Percentiles rank a stretch among this genome's conserved stretches.
These are phyloP conservation scores for Cavia aperea DNA, from an alignment of 2,113 vertebrate species.

Conservation along the genomic window DNA sequence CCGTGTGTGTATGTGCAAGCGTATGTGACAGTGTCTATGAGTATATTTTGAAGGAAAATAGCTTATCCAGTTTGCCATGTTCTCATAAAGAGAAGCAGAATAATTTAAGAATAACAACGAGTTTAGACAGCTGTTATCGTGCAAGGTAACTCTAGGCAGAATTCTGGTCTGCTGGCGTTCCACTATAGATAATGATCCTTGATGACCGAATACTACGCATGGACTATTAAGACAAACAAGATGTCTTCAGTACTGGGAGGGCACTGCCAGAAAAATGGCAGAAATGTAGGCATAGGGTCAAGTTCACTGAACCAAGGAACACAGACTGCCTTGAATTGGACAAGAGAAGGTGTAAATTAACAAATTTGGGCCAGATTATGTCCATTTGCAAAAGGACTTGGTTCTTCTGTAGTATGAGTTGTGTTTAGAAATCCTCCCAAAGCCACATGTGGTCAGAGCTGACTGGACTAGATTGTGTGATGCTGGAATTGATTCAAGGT, in stretches of 20 bases:
- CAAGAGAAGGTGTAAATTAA: neutral
- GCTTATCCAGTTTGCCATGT: neutral
- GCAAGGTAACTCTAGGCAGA: neutral
- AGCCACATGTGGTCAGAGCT: too few relatives aligned
- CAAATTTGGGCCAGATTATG: neutral
- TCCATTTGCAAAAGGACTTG: neutral
- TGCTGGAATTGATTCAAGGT: too few relatives aligned
- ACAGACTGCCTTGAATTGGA: neutral
- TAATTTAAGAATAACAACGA: neutral
- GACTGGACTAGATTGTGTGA: too few relatives aligned
- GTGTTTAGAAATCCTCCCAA: too few relatives aligned
- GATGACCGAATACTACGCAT: neutral
- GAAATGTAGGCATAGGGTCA: neutral
- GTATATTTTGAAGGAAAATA: neutral
- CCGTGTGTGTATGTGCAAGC: neutral
- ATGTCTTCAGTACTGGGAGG: neutral
- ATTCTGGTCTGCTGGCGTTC: neutral
- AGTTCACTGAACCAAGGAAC: neutral
- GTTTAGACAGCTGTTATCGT: neutral
- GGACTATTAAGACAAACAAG: neutral
- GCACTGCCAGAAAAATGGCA: neutral
- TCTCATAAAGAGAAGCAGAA: constrained; percentile 13
- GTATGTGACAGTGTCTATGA: neutral
- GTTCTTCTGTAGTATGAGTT: neutral
- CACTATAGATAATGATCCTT: neutral